Percentiles rank a stretch among this genome's conserved stretches.
phyloP scores from a whole-genome alignment of 2,797 vertebrate genomes.

The Spinus pinus region DNA sequence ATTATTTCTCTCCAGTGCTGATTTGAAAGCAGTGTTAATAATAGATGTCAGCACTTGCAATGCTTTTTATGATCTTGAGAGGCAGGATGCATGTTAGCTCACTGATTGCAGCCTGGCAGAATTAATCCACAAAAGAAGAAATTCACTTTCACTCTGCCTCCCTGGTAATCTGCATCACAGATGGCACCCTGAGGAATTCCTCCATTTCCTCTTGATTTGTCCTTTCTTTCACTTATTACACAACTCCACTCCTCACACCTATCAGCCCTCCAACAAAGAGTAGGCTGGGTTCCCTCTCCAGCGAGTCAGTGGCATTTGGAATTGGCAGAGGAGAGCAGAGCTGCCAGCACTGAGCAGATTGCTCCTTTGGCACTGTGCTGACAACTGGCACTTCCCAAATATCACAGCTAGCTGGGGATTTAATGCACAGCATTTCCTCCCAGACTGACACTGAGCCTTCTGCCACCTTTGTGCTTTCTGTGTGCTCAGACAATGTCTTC shows the following conservation, averaged over 20 bases:
- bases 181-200: constrained; percentile 61
- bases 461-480: constrained; percentile 31
- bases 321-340: constrained; percentile 51
- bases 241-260: constrained; percentile 55
- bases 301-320: constrained; percentile 44
- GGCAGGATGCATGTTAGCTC: constrained; percentile 9
- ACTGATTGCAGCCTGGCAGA: constrained; percentile 18
- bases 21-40: constrained; percentile 20
- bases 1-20: background rate
- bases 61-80: background rate
- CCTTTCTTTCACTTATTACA: constrained; percentile 50
- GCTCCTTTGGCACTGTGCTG: constrained; percentile 63
- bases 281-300: constrained; percentile 30
- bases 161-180: constrained; percentile 43
- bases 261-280: constrained; percentile 50
- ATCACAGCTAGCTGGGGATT: constrained; percentile 34
- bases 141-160: constrained; percentile 19
- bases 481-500: background rate
- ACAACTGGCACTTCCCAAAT: constrained; percentile 60
- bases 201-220: constrained; percentile 50
- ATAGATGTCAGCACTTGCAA: background rate
- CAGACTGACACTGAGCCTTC: constrained; percentile 30
- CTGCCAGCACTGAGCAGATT: constrained; percentile 62
- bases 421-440: constrained; percentile 29
- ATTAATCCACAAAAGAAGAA: constrained; percentile 49